Base-by-base conservation (phyloP, 2,888 invertebrate genomes). In the Cantharis rustica region DNA sequence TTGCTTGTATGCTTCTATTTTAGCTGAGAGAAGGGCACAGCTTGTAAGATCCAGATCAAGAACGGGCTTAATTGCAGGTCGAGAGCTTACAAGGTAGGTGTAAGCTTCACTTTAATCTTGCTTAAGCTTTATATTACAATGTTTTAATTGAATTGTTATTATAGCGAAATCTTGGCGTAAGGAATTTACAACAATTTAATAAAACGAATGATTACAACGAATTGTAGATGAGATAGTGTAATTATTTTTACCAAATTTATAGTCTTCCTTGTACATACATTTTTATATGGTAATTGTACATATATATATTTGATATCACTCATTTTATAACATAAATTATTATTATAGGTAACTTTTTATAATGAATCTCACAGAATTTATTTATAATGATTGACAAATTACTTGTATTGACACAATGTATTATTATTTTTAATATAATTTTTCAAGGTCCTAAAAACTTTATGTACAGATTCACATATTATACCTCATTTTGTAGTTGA, bases 21-120 rank as follows among this genome's bases (percentile, higher is more conserved):
- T 89, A 95, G 97, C 97, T 87, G 97, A 98, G 89, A 90, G 97
- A 86, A 90, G 97, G 87, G 97, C 97, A 15, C 97, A 97, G 88
- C 89, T 98, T 81, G 96, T 95, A 84, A 89, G 97, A 82, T 96
- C 96, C 80, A 90, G 97, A 82, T 97, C 97, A 26, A 90, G 97
- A 80, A 94, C 95, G 61, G 95, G 95, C 20, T 89, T 96, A 72
- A 92, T 93, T 81, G 90, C 92, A 13, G 90, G 93, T 77, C 88
- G 93, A 85, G 93, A 94, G 88, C 89, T 94, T 82, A 92, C 93
- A 71, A 93, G 93, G 93, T 93, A 85, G 91, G 91, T 89, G 11
- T 13, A 16, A n/a, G 47, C 47, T 47, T 47, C 0, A 47, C 7
- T 47, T 47, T n/a, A 47, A 47, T 47, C 47, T 47, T n/a, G n/a